These are phyloP conservation scores for Psammodynastes pulverulentus DNA, from an alignment of 2,113 vertebrate species.

Conservation along the genomic window DNA sequence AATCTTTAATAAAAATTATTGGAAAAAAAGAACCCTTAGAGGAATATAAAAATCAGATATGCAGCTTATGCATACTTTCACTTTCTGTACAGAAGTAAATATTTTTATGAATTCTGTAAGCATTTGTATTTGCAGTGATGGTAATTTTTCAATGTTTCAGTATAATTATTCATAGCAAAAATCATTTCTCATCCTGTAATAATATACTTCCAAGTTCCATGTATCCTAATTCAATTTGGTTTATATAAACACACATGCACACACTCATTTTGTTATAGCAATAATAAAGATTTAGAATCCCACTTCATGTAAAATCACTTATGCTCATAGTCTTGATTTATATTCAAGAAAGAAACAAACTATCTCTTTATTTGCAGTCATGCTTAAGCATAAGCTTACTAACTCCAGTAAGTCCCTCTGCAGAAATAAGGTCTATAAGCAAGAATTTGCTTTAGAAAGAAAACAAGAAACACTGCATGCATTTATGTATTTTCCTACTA, in stretches of 20 bases:
- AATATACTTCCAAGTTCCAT: slow-evolving; percentile 11
- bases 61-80: not conserved
- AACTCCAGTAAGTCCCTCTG: slow-evolving; percentile 28
- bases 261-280: not conserved
- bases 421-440: slow-evolving; percentile 11
- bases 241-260: not conserved
- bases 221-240: not conserved
- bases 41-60: not conserved
- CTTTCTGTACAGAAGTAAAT: not conserved
- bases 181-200: not conserved
- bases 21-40: not conserved
- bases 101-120: not conserved
- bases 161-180: not conserved
- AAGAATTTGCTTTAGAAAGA: slow-evolving; percentile 22
- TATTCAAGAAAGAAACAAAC: not conserved
- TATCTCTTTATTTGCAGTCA: not conserved
- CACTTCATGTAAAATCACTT: not conserved
- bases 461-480: not conserved
- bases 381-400: not conserved
- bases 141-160: not conserved
- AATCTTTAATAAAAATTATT: not conserved
- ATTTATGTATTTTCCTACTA: not conserved
- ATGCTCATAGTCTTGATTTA: not conserved
- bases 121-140: not conserved
- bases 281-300: slow-evolving; percentile 15